Evolutionary conservation across 2,797 vertebrate species (phyloP).

Genomic region (Carduelis carduelis): DNA sequence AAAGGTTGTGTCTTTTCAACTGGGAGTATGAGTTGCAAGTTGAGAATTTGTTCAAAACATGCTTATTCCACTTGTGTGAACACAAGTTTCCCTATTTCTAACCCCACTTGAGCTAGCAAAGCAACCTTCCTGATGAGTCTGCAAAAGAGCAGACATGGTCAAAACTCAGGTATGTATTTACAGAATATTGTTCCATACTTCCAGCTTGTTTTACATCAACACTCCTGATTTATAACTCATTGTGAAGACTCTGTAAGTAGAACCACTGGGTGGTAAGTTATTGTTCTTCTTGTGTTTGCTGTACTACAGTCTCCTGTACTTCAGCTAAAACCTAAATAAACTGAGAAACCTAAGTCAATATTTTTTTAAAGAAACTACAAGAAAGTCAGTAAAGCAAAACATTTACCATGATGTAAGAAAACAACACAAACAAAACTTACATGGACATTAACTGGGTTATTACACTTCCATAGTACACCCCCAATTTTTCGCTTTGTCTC

Average conservation of each 20-base stretch:
- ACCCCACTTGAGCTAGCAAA: not conserved
- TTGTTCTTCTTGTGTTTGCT: not conserved
- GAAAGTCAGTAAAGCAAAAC: not conserved
- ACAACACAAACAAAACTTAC: not conserved
- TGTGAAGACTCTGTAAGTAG: not conserved
- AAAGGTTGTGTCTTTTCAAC: not conserved
- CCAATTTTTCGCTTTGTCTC: not conserved
- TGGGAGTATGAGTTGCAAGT: not conserved
- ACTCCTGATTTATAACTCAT: not conserved
- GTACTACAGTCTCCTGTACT: not conserved
- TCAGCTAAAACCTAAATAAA: not conserved
- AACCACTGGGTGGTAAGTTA: rapidly evolving
- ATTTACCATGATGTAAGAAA: not conserved
- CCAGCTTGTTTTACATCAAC: not conserved
- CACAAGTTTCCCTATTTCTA: not conserved
- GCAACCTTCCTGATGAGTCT: not conserved
- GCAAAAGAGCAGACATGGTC: not conserved
- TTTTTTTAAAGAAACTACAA: not conserved
- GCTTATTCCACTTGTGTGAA: not conserved
- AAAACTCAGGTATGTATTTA: not conserved
- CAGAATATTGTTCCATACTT: not conserved
- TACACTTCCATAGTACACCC: not conserved
- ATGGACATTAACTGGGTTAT: not conserved
- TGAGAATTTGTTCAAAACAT: not conserved
- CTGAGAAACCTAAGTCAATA: not conserved